Base-by-base conservation (phyloP, 2,888 invertebrate species). In the Watsonalla binaria region DNA sequence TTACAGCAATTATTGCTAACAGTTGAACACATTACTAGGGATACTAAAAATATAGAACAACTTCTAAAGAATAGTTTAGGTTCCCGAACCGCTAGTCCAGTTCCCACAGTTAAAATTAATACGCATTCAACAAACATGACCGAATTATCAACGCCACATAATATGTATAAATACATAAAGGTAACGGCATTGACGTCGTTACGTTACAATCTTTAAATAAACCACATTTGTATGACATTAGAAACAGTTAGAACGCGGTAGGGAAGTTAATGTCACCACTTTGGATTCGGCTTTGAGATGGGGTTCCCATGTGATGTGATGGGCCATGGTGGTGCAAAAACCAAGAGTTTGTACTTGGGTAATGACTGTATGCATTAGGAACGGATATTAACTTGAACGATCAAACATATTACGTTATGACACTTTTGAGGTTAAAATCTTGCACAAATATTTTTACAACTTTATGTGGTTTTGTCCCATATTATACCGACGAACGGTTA, bases 221-320 rank as follows among this genome's bases (percentile, higher is more conserved):
- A 74, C 69, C 66, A 66, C 70, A 77, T 73, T 74, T 72, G 65
- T 68, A 69, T 66, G 70, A 71, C 75, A 72, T 72, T 71, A 72
- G 62, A 65, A 68, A 79, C 76, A 77, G 81, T 80, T 76, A 75
- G 59, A 56, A 57, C 61, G 65, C 61, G 62, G 68, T 65, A 61
- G 63, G 65, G 70, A 68, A 65, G 63, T 66, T 78, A 74, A 80
- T 77, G 72, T 71, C 58, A 56, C 60, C 62, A 61, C 60, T 73
- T 66, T 68, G 54, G 59, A 61, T 68, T 63, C 62, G 39, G 58
- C 61, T 62, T 66, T 62, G 61, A 51, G 61, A 34, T 11, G 42
- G 5, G 6, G 37, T 37, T 37, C 11, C 11, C 42, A 24, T 24
- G 24, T 24, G 11, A 42, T 42, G 42, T 11, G 42, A 42, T 42